A percentile compares a stretch with the other conserved stretches of the same genome.
These are phyloP conservation scores for Dasypus novemcinctus DNA, from an alignment of 2,113 vertebrate species.

Conservation along the genomic window DNA sequence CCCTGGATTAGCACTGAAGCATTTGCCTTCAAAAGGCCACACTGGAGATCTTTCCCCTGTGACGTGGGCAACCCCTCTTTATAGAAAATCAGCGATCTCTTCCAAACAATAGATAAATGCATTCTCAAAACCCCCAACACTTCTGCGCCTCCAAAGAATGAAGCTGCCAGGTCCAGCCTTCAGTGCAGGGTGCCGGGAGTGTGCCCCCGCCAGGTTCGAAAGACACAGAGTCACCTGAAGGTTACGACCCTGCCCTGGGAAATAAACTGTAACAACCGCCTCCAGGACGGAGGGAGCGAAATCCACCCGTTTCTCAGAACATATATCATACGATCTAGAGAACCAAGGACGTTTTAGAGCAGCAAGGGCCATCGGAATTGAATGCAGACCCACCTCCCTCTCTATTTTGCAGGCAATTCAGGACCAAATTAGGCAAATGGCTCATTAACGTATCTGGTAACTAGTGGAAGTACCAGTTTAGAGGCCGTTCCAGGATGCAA, in stretches of 20 bases:
- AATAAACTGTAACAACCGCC: not conserved
- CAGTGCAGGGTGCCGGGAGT: not conserved
- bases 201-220: not conserved
- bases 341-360: not conserved
- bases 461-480: not conserved
- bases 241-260: not conserved
- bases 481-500: not conserved
- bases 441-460: not conserved
- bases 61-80: not conserved
- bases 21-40: not conserved
- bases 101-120: not conserved
- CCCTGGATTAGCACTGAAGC: not conserved
- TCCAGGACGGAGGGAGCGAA: not conserved
- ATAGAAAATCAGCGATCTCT: not conserved
- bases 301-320: not conserved
- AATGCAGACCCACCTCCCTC: not conserved
- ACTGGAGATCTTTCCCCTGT: not conserved
- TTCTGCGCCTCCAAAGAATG: not conserved
- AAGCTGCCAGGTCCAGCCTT: not conserved
- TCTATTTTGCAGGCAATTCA: not conserved
- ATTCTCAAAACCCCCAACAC: not conserved
- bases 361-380: not conserved
- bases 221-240: not conserved
- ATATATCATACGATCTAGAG: not conserved
- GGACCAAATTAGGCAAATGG: not conserved